These are phyloP conservation scores for Sminthurides aquaticus DNA, from an alignment of 2,888 invertebrate species.

Conservation along the genomic window DNA sequence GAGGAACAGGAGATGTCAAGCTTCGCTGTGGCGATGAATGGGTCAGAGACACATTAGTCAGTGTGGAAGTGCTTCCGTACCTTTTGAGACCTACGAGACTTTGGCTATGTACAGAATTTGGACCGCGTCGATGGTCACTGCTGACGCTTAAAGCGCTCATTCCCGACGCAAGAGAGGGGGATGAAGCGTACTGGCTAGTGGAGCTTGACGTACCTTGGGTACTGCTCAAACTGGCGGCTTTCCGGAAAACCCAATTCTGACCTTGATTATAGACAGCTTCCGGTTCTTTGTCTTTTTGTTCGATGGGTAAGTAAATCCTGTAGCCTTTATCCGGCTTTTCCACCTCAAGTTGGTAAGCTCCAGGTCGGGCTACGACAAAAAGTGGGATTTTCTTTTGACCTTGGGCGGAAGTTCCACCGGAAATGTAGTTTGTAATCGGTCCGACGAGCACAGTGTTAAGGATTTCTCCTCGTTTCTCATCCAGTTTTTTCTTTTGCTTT, in stretches of 20 bases:
- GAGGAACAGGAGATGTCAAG: too few species aligned
- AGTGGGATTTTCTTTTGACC: neutral
- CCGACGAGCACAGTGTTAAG: neutral
- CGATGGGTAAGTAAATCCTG: neutral
- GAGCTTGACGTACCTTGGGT: neutral
- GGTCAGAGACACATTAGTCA: too few species aligned
- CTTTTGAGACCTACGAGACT: too few species aligned
- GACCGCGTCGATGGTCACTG: too few species aligned
- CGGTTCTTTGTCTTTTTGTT: neutral
- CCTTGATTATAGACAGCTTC: neutral
- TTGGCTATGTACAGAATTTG: too few species aligned
- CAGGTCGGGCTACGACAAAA: neutral
- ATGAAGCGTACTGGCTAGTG: too few species aligned
- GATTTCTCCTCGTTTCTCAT: neutral
- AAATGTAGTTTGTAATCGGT: neutral
- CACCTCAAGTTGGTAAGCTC: neutral
- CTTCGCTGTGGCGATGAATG: too few species aligned
- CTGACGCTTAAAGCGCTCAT: too few species aligned
- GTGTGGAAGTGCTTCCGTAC: too few species aligned
- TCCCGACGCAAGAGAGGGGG: too few species aligned
- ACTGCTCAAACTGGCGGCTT: neutral
- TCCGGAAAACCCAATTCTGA: neutral
- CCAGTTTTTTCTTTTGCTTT: neutral
- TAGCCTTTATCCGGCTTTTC: neutral
- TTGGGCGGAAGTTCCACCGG: neutral